Evolutionary conservation across 1,140 invertebrate species (phyloP).

Genomic region (Trialeurodes vaporariorum): DNA sequence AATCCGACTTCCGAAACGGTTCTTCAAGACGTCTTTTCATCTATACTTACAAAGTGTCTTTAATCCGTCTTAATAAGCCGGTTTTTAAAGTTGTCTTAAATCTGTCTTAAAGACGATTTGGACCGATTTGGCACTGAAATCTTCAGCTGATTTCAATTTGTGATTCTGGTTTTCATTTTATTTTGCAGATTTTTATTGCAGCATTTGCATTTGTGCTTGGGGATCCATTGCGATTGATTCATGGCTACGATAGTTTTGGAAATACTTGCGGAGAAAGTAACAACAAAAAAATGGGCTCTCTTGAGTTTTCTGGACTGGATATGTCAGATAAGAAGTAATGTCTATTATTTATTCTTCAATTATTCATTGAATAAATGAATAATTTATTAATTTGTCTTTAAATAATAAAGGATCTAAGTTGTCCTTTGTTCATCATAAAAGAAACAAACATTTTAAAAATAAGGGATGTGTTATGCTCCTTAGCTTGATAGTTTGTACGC

Average conservation of each 20-base stretch:
- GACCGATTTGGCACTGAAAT: neutral
- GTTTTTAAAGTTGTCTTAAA: too few species aligned
- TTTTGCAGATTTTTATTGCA: conserved; percentile 63
- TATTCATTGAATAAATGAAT: too few species aligned
- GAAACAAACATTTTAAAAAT: too few species aligned
- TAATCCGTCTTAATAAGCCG: neutral
- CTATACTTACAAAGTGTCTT: conserved; percentile 8
- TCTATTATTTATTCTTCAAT: neutral
- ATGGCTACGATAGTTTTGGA: conserved; percentile 92
- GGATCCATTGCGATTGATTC: conserved; percentile 71
- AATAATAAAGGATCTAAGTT: too few species aligned
- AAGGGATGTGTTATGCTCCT: too few species aligned
- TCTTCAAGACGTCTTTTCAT: conserved; percentile 23
- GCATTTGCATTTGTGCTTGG: conserved; percentile 81
- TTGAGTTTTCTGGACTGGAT: conserved; percentile 65
- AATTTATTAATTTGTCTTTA: too few species aligned
- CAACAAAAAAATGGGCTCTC: conserved; percentile 57
- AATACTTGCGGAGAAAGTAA: conserved; percentile 81
- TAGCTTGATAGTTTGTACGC: too few species aligned
- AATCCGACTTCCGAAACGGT: conserved; percentile 9
- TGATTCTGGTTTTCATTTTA: neutral
- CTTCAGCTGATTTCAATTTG: neutral
- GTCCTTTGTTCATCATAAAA: too few species aligned
- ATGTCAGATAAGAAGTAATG: conserved; percentile 60
- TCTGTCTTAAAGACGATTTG: too few species aligned